phyloP scores from a whole-genome alignment of 1,140 invertebrate genomes.

The Trachymyrmex septentrionalis region DNA sequence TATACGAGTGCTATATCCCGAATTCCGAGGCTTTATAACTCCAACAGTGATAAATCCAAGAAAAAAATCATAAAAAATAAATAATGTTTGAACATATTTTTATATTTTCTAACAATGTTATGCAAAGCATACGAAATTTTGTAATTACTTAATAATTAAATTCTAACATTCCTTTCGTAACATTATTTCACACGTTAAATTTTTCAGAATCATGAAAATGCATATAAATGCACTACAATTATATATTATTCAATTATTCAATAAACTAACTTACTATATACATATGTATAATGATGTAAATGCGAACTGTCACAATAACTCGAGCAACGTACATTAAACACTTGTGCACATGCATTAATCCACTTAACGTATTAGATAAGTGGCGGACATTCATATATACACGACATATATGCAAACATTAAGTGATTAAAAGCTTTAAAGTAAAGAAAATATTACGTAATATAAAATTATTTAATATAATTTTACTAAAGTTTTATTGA shows the following conservation, averaged over 20 bases:
- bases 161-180: neutral
- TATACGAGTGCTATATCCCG: neutral
- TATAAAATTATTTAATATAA: too few relatives aligned
- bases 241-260: neutral
- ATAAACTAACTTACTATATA: neutral
- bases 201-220: neutral
- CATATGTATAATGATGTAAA: neutral
- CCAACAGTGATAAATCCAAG: neutral
- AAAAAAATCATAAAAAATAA: neutral
- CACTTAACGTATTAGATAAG: constrained; percentile 14
- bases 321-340: neutral
- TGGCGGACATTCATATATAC: neutral
- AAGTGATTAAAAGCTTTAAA: constrained; percentile 10
- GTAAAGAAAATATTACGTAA: neutral
- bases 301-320: constrained; percentile 13
- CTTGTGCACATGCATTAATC: too few relatives aligned
- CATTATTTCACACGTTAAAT: neutral
- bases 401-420: neutral
- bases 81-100: neutral
- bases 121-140: neutral
- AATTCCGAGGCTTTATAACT: neutral
- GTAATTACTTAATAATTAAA: neutral
- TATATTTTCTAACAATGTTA: neutral
- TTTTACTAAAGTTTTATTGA: neutral
- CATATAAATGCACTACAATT: neutral